Evolutionary conservation across 1,140 invertebrate genomes (phyloP), one percentile per base, ranked within the genome.

Genomic region (Ruditapes philippinarum): DNA sequence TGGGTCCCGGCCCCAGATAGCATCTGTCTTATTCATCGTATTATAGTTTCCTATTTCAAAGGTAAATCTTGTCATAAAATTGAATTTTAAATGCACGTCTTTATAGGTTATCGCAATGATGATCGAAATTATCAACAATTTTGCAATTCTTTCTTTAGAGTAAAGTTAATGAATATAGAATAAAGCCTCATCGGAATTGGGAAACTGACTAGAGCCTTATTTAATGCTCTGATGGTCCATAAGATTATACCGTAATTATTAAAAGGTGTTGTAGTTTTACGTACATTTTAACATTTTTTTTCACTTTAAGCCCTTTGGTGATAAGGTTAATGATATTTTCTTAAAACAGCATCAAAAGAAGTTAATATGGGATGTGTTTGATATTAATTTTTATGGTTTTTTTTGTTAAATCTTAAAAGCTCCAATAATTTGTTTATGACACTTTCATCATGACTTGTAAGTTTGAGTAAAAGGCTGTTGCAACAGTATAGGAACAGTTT

Each of bases 41-140:
- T 70, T 38, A 70, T 70, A 38, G 65, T n/a, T 28, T 70, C 36
- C 14, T 28, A 70, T 70, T 70, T 70, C 65, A 70, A 70, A 70
- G 65, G 1, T 70, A 70, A 38, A 17, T 38, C 33, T 7, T 19
- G 7, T 5, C 54, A 7, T 70, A 17, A 70, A 70, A 70, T 38
- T 70, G 31, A 70, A 38, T 70, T 38, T 70, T 40, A 38, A 36
- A 70, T 62, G 36, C 65, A 70, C 14, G 36, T 70, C 33, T 5
- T 25, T 14, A 5, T 19, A 22, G 33, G 38, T 12, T 4, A 19
- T 22, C 33, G 65, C 38, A 33, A 70, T 70, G n/a, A 70, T 70
- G 9, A 19, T 1, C 17, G 33, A 70, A 3, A 70, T 70, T 70
- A 70, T 36, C 33, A 38, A 38, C 33, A 36, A 38, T 70, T 70